These are phyloP conservation scores for Dunckerocampus dactyliophorus DNA, from an alignment of 2,113 vertebrate species.

Conservation along the genomic window DNA sequence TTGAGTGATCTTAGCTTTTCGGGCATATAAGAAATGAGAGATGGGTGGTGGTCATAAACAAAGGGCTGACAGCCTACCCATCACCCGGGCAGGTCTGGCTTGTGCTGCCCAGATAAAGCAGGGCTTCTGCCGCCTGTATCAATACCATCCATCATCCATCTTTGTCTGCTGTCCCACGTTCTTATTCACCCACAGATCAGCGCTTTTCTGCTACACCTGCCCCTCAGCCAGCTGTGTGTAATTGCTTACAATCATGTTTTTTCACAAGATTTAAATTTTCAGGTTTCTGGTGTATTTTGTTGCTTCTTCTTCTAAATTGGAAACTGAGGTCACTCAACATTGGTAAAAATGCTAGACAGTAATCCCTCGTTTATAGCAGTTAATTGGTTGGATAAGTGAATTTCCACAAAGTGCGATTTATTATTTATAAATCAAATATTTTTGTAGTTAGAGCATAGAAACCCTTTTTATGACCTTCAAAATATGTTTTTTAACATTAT, in stretches of 20 bases:
- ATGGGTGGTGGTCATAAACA: slow-evolving; percentile 75
- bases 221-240: slow-evolving; percentile 34
- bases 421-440: no score
- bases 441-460: no score
- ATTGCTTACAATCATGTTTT: slow-evolving; percentile 8
- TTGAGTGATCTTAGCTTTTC: slow-evolving; percentile 60
- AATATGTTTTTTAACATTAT: no score
- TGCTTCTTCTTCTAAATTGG: slow-evolving; percentile 1
- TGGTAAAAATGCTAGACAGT: background rate
- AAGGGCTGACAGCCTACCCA: slow-evolving; percentile 75
- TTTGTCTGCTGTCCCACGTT: slow-evolving; percentile 39
- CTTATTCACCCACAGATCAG: slow-evolving; percentile 44
- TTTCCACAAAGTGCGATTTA: no score
- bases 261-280: slow-evolving; percentile 15
- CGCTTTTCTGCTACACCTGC: slow-evolving; percentile 48
- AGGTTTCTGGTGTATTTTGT: background rate
- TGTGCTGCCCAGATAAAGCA: slow-evolving; percentile 75
- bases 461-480: no score
- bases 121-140: slow-evolving; percentile 70
- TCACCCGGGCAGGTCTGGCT: slow-evolving; percentile 75
- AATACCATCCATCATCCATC: slow-evolving; percentile 78
- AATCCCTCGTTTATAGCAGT: no score
- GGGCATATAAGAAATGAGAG: slow-evolving; percentile 67
- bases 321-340: slow-evolving; percentile 12
- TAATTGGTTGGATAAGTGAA: no score